Conservation (phyloP, 92 coral and sea anemone species). For the Anthopleura xanthogrammica region DNA sequence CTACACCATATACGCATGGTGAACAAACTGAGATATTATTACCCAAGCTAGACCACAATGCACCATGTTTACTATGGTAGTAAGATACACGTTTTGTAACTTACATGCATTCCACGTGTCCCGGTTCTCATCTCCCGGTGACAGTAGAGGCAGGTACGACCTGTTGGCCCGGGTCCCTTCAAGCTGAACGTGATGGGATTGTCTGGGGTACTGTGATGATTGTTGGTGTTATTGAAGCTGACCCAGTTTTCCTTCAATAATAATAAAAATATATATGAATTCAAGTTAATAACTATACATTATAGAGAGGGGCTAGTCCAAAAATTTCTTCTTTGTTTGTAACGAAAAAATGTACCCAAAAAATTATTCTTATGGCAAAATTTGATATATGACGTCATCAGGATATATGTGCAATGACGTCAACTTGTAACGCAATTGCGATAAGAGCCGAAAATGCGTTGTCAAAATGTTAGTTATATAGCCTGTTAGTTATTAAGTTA, state of each 20-base stretch:
- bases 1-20: too few relatives aligned
- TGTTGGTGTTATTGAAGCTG: neutral
- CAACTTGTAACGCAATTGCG: neutral
- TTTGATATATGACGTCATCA: neutral
- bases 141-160: constrained; percentile 47
- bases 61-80: too few relatives aligned
- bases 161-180: neutral
- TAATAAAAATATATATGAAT: neutral
- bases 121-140: constrained; percentile 58
- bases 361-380: neutral
- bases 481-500: too few relatives aligned
- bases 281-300: too few relatives aligned
- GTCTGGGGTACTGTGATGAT: neutral
- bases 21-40: too few relatives aligned
- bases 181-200: neutral
- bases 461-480: too few relatives aligned
- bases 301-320: too few relatives aligned
- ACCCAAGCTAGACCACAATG: too few relatives aligned
- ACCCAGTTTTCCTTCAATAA: neutral
- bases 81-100: neutral
- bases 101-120: constrained; percentile 55
- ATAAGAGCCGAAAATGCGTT: too few relatives aligned
- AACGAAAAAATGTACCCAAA: too few relatives aligned
- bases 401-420: neutral
- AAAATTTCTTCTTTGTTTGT: too few relatives aligned